Base-by-base conservation (phyloP, 2,113 vertebrate genomes). In the Myotis davidii region DNA sequence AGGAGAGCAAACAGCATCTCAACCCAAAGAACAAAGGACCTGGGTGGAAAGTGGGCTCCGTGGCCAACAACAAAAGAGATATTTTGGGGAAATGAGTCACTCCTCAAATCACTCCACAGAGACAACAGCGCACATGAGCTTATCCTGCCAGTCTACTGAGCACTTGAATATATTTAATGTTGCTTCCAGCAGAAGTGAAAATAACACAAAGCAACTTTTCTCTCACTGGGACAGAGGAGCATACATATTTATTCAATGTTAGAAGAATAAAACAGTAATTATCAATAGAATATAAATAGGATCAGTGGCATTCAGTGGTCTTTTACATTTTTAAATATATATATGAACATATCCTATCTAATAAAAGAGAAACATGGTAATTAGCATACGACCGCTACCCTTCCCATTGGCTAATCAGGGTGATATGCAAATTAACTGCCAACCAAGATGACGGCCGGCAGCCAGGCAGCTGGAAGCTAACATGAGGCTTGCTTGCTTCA, bases 191-290 rank as follows among this genome's bases (percentile, higher is more conserved):
- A 90, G 65, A 59, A 96, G 13, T 29, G 21, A 86, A 96, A 70
- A 93, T 25, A 74, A 86, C 64, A 67, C 56, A 88, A 37, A 79
- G 54, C 32, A 64, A 77, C 54, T 92, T 42, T 52, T 67, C 56
- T 88, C 29, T 90, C 77, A 52, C 2, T 85, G 42, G 10, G 67
- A 94, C 21, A 56, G 29, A 83, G 27, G 87, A 54, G 65, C 8
- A 45, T 32, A 79, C 20, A 72, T 61, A 56, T 48, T 32, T 89
- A 23, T 69, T 87, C 70, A 85, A 29, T 69, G 48, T 67, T 16
- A 65, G 25, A 86, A 86, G 54, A 86, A 78, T 18, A 97, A 83
- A 92, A 85, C 21, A 84, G 37, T 12, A 52, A 85, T 94, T 90
- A 64, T 87, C 56, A 59, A 83, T 67, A 95, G 50, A 52, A 54